These are phyloP conservation scores for Mobula birostris DNA, from an alignment of 2,113 vertebrate genomes.

Conservation along the genomic window DNA sequence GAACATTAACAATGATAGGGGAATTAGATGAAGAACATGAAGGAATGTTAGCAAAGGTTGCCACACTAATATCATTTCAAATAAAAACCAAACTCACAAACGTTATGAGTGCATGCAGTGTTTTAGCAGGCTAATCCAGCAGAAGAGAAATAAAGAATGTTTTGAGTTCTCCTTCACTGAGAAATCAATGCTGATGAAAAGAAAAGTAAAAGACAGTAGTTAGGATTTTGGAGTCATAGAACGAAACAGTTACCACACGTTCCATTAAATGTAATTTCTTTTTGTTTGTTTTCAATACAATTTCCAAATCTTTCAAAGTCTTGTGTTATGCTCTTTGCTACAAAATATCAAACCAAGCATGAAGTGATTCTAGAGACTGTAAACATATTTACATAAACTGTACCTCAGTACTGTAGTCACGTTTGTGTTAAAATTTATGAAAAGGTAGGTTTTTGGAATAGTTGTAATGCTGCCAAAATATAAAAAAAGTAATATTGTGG, in stretches of 20 bases:
- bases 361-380: not conserved
- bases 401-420: not conserved
- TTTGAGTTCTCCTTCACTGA: constrained; percentile 19
- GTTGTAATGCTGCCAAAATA: not conserved
- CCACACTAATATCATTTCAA: constrained; percentile 8
- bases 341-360: not conserved
- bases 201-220: constrained; percentile 19
- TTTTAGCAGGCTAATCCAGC: constrained; percentile 26
- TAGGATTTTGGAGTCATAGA: constrained; percentile 12
- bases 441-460: not conserved
- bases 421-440: not conserved
- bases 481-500: not conserved
- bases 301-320: not conserved
- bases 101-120: constrained; percentile 26
- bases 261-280: not conserved
- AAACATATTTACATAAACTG: not conserved
- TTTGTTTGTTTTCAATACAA: not conserved
- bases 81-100: constrained; percentile 29
- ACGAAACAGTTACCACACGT: constrained; percentile 15
- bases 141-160: constrained; percentile 34
- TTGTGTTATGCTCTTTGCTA: not conserved
- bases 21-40: not conserved
- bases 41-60: not conserved
- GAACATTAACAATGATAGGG: not conserved
- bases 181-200: constrained; percentile 28